Evolutionary conservation across 1,140 invertebrate genomes (phyloP).

Genomic region (Eriocheir sinensis): DNA sequence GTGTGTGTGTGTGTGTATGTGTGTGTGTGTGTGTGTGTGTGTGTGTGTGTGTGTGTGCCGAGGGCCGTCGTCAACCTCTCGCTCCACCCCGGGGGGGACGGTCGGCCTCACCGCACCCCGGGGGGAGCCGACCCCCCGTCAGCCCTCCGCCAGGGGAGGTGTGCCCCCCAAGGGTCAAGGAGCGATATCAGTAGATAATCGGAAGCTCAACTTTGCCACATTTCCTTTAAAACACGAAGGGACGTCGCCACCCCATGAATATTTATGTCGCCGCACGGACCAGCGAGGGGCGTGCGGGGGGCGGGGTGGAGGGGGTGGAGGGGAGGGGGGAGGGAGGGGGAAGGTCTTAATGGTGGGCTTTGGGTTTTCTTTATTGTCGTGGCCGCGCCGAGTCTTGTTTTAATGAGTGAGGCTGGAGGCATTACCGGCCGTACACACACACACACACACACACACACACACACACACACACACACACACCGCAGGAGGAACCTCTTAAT

Average conservation of each 20-base stretch:
- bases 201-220: slow-evolving; percentile 75
- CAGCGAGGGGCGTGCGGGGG: background rate
- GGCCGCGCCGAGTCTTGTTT: background rate
- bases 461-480: slow-evolving; percentile 12
- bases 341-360: slow-evolving; percentile 2
- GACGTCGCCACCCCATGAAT: slow-evolving; percentile 73
- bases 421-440: slow-evolving; percentile 23
- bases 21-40: slow-evolving; percentile 59
- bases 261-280: slow-evolving; percentile 52
- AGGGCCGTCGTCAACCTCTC: background rate
- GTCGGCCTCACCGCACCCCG: background rate
- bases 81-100: background rate
- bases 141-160: slow-evolving; percentile 43
- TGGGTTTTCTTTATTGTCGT: background rate
- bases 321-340: background rate
- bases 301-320: background rate
- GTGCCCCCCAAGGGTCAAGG: slow-evolving; percentile 46
- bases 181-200: slow-evolving; percentile 75
- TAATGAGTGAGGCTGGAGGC: background rate
- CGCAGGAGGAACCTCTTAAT: background rate
- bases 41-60: slow-evolving; percentile 41
- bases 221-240: slow-evolving; percentile 74
- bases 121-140: background rate
- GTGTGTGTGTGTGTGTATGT: slow-evolving; percentile 42
- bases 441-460: slow-evolving; percentile 20